Conservation (phyloP, 2,888 invertebrate genomes). For the Lysandra bellargus region DNA sequence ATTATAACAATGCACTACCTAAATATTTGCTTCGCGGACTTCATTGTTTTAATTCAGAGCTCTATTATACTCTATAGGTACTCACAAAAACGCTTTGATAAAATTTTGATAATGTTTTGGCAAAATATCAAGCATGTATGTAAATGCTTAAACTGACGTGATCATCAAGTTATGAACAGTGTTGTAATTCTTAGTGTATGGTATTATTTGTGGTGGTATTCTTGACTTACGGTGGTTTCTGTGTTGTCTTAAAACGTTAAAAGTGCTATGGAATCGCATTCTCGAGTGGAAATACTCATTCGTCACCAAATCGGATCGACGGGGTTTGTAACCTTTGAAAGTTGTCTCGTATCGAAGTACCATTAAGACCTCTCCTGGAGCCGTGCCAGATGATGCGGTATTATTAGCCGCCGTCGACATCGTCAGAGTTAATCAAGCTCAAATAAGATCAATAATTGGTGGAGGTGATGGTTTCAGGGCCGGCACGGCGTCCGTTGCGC, state of each 20-base stretch:
- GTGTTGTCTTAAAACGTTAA: too few species aligned
- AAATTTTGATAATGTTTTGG: neutral
- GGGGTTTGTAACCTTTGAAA: constrained; percentile 66
- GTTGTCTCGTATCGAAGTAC: constrained; percentile 76
- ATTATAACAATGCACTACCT: neutral
- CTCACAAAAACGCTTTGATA: too few species aligned
- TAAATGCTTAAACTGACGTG: neutral
- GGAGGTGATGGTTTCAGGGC: constrained; percentile 69
- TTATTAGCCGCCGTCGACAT: constrained; percentile 74
- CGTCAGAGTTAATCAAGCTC: constrained; percentile 79
- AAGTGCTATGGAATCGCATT: neutral
- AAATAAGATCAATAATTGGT: constrained; percentile 79
- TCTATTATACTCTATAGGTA: too few species aligned
- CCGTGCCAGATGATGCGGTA: constrained; percentile 70
- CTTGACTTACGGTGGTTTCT: too few species aligned
- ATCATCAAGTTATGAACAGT: neutral
- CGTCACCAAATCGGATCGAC: constrained; percentile 51
- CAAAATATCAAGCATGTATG: neutral
- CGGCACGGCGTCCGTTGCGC: constrained; percentile 43
- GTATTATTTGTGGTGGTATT: too few species aligned
- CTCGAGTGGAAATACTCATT: constrained; percentile 32
- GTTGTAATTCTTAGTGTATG: neutral
- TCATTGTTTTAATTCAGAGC: too few species aligned
- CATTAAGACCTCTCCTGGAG: constrained; percentile 77
- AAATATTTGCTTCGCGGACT: neutral